Conservation (phyloP, 2,797 vertebrate species). For the Steatocranus sp. region DNA sequence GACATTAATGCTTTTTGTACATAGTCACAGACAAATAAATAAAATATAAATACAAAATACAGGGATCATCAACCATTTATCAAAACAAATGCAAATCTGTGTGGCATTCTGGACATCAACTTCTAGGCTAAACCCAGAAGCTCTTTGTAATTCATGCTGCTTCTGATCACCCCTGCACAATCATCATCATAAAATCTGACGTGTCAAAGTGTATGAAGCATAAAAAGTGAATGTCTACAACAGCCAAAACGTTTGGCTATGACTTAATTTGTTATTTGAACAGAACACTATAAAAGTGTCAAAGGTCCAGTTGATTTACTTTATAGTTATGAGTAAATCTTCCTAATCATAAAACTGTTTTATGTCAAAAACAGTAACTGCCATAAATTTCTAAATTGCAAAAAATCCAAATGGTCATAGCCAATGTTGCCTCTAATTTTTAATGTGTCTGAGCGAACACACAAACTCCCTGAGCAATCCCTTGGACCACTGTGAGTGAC, state of each 20-base stretch:
- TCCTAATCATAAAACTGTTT: not conserved
- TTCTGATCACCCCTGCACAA: not conserved
- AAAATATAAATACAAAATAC: not conserved
- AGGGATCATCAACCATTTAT: not conserved
- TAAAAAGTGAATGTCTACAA: not conserved
- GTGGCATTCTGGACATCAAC: not conserved
- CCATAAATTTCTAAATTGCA: not conserved
- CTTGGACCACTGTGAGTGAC: no score
- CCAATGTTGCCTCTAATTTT: no score
- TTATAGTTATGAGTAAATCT: not conserved
- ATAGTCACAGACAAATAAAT: not conserved
- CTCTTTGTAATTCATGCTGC: not conserved
- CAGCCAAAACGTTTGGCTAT: not conserved
- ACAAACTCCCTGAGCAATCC: no score
- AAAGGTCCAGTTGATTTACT: not conserved
- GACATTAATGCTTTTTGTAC: not conserved
- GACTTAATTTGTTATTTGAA: not conserved
- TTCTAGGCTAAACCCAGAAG: not conserved
- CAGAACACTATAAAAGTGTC: not conserved
- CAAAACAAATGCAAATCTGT: not conserved
- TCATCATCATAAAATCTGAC: accelerated
- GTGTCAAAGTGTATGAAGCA: accelerated
- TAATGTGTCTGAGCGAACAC: no score
- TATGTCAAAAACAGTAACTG: not conserved
- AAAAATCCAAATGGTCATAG: not conserved